These are phyloP conservation scores for Vulpes vulpes DNA, from an alignment of 2,113 vertebrate species.

Conservation along the genomic window DNA sequence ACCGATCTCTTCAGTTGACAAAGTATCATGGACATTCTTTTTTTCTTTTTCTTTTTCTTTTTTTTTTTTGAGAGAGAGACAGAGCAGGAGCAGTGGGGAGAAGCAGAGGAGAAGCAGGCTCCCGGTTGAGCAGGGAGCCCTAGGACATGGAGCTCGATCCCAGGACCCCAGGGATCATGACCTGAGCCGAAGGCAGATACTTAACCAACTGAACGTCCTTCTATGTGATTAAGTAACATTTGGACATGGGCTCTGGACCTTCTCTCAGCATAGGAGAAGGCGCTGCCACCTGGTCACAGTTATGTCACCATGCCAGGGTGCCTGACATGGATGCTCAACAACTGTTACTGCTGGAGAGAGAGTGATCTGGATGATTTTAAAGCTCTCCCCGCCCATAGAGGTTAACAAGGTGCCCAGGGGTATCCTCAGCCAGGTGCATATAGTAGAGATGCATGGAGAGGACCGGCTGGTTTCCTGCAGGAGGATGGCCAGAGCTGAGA, in stretches of 20 bases:
- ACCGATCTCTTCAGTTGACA: background rate
- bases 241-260: background rate
- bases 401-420: background rate
- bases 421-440: background rate
- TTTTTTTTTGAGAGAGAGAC: background rate
- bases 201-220: background rate
- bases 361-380: background rate
- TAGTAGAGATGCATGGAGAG: background rate
- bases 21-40: background rate
- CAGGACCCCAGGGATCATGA: background rate
- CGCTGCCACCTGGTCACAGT: no score
- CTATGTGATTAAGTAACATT: background rate
- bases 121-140: background rate
- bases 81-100: no score
- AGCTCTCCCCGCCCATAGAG: background rate
- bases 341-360: background rate
- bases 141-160: background rate
- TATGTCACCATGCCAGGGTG: fast-evolving
- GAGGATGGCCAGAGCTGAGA: background rate
- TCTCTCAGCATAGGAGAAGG: background rate
- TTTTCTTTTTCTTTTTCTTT: background rate
- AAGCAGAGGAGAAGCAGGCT: background rate
- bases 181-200: background rate
- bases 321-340: background rate
- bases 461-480: background rate